These are phyloP conservation scores for Stenodera caucasica DNA, from an alignment of 2,888 invertebrate species.

Conservation along the genomic window DNA sequence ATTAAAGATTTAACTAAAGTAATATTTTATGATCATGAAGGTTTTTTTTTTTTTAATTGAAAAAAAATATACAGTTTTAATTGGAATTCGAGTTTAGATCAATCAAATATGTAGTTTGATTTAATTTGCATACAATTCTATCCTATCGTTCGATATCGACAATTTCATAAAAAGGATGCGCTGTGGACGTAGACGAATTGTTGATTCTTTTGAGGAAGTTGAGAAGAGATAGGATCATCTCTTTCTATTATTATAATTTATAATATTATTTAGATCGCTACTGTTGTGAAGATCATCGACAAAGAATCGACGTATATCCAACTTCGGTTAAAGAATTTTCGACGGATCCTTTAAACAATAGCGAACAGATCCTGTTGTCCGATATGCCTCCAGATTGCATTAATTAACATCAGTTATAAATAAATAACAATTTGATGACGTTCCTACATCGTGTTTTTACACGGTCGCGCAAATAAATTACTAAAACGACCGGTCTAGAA, in stretches of 20 bases:
- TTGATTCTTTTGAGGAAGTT: conserved; percentile 41
- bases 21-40: not conserved
- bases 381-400: conserved; percentile 48
- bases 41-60: not conserved
- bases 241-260: conserved; percentile 3
- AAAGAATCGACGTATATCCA: conserved; percentile 10
- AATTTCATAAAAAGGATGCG: conserved; percentile 26
- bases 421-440: conserved; percentile 45
- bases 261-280: not conserved
- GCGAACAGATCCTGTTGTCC: conserved; percentile 43
- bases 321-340: conserved; percentile 48
- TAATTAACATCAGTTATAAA: conserved; percentile 47
- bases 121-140: conserved; percentile 25
- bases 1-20: conserved; percentile 15
- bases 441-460: conserved; percentile 36
- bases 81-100: not conserved
- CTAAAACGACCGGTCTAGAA: conserved; percentile 19
- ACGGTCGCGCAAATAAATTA: conserved; percentile 30
- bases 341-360: conserved; percentile 51
- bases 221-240: conserved; percentile 34
- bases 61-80: not conserved
- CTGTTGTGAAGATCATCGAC: not conserved
- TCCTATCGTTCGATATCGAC: conserved; percentile 22
- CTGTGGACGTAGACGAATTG: conserved; percentile 34
- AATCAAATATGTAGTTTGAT: not conserved